phyloP scores from a whole-genome alignment of 92 coral and sea anemone genomes.

The Muricea muricata region DNA sequence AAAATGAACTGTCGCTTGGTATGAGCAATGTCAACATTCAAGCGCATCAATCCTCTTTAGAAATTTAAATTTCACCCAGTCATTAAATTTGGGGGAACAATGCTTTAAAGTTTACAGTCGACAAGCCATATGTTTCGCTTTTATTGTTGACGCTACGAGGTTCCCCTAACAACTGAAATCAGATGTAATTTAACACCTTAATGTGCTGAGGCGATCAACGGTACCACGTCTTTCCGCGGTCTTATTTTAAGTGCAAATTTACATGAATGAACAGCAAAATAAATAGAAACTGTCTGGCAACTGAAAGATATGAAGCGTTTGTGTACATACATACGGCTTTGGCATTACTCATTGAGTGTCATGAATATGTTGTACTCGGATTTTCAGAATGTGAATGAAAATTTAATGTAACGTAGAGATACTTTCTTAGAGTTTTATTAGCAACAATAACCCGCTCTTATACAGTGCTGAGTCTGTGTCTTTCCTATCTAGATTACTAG shows the following conservation, averaged over 20 bases:
- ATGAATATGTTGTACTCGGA: no score
- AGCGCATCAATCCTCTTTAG: conserved; percentile 21
- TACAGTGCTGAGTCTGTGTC: no score
- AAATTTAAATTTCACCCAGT: conserved; percentile 4
- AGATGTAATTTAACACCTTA: conserved; percentile 11
- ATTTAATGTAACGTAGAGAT: no score
- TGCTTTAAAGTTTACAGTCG: neutral
- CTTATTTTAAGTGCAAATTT: neutral
- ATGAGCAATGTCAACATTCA: conserved; percentile 24
- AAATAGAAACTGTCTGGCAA: neutral
- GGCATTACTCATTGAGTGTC: no score
- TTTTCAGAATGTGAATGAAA: no score
- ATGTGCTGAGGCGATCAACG: neutral
- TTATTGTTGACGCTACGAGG: neutral
- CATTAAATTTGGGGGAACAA: neutral
- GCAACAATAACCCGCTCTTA: no score
- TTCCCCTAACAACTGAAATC: neutral
- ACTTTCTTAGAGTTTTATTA: no score
- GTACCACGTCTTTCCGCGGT: neutral
- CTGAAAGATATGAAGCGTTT: no score
- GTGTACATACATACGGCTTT: no score
- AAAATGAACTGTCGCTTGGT: neutral
- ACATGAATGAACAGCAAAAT: neutral
- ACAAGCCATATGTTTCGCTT: neutral
- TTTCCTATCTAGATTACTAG: no score